A percentile compares a stretch with the other conserved stretches of the same genome.
Evolutionary conservation across 2,797 vertebrate genomes (phyloP).

Genomic region (Gastrophryne carolinensis): DNA sequence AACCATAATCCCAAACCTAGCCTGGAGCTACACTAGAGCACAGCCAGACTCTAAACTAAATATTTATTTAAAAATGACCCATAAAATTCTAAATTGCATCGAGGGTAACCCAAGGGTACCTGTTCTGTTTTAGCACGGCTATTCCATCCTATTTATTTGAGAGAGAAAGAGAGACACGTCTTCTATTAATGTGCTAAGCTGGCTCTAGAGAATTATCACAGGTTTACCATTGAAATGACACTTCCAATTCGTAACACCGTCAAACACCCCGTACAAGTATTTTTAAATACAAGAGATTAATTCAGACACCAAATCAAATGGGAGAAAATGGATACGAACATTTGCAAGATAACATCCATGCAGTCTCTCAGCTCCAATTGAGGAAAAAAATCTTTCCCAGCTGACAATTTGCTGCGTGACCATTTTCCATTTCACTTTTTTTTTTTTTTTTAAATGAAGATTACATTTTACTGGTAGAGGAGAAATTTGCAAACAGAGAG

Average conservation of each 20-base stretch:
- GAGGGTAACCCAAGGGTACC: too few species aligned
- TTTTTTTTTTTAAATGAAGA: conserved; percentile 49
- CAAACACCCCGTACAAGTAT: neutral
- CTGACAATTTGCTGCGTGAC: conserved; percentile 35
- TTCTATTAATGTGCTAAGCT: too few species aligned
- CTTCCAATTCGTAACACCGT: neutral
- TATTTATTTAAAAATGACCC: too few species aligned
- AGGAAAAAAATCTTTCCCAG: conserved; percentile 3
- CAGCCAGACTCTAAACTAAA: too few species aligned
- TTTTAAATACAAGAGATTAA: conserved; percentile 21
- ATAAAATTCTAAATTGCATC: too few species aligned
- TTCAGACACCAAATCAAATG: conserved; percentile 29
- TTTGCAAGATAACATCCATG: conserved; percentile 9
- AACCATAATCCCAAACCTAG: too few species aligned
- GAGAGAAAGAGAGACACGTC: too few species aligned
- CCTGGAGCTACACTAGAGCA: too few species aligned
- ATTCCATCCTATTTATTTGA: too few species aligned
- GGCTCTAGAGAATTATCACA: too few species aligned
- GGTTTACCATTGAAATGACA: neutral
- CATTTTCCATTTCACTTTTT: conserved; percentile 25
- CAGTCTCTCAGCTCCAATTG: neutral
- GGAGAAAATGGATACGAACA: neutral
- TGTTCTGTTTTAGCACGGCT: too few species aligned
- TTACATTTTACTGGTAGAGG: conserved; percentile 43
- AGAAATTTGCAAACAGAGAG: conserved; percentile 40